Base-by-base conservation (phyloP, 64 coral and sea anemone genomes). In the Stylophora pistillata region DNA sequence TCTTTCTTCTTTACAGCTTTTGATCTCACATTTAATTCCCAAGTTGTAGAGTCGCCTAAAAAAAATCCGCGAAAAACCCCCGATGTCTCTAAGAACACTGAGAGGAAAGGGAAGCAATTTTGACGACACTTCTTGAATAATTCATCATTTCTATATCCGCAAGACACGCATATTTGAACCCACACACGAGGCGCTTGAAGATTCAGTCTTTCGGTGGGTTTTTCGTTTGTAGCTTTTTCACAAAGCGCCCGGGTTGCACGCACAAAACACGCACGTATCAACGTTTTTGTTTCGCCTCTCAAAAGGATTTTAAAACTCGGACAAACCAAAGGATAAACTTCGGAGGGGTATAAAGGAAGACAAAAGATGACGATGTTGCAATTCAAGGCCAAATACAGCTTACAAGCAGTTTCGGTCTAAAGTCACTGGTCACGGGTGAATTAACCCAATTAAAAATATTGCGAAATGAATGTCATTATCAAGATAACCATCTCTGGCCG, bases 371-470 rank as follows among this genome's bases (percentile, higher is more conserved):
- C 10, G 53, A 57, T 56, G 56, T 78, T 78, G 75, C 21, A 25
- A 9, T 25, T 68, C 23, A 68, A 27, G 64, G 64, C 23, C 26
- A 12, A 78, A 53, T 21, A 28, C 52, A 10, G 23, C 20, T 57
- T 0, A 9, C 1, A 23, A 26, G 71, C 71, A 73, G 71, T 73
- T 73, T 73, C 71, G 71, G 30, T 56, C 53, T 53, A 20, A 32
- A 64, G 31, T 37, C 80, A 53, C 20, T 9, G 31, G 33, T 69
- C 62, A 47, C 62, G 80, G 32, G 47, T 84, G 80, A 23, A 5
- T 69, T 33, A 26, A 27, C 3, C 61, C 80, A 69, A 68, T 84
- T 84, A 84, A 84, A 69, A 84, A 84, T 84, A 84, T 84, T 84
- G 80, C 33, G 34, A 20, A 34, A 20, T 15, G 31, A 58, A 18